A percentile compares a stretch with the other conserved stretches of the same genome.
Evolutionary conservation across 1,140 invertebrate species (phyloP).

Genomic region (Brachionus koreanus): DNA sequence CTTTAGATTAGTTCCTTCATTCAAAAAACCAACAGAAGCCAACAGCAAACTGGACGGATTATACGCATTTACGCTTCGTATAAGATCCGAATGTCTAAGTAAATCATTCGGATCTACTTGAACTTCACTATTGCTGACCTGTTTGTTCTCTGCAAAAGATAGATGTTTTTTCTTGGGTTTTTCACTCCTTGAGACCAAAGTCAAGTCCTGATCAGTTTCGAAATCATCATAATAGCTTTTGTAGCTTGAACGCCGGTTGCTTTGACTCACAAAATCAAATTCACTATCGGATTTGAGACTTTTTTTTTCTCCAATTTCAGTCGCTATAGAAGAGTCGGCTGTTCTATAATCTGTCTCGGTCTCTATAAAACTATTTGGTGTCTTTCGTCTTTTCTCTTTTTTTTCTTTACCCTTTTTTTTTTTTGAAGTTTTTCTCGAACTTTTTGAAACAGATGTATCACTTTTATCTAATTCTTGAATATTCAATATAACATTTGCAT

Average conservation of each 20-base stretch:
- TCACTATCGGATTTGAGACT: not conserved
- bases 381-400: constrained; percentile 3
- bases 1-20: not conserved
- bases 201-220: constrained; percentile 5
- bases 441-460: constrained; percentile 22
- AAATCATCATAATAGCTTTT: constrained; percentile 37
- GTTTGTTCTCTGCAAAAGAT: not conserved
- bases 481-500: constrained; percentile 32
- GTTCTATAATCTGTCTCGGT: constrained; percentile 4
- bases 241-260: not conserved
- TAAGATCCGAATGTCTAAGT: constrained; percentile 23
- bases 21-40: not conserved
- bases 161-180: not conserved
- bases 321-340: constrained; percentile 9
- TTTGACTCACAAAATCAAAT: not conserved
- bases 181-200: not conserved
- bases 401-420: constrained; percentile 21
- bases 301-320: constrained; percentile 31
- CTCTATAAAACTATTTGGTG: not conserved
- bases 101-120: constrained; percentile 35
- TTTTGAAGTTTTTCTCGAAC: constrained; percentile 8
- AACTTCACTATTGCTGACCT: not conserved
- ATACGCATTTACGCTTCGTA: not conserved
- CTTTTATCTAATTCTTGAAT: constrained; percentile 15
- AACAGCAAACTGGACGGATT: not conserved